Base-by-base conservation (phyloP, 1,140 invertebrate species). In the Drosophila tani region DNA sequence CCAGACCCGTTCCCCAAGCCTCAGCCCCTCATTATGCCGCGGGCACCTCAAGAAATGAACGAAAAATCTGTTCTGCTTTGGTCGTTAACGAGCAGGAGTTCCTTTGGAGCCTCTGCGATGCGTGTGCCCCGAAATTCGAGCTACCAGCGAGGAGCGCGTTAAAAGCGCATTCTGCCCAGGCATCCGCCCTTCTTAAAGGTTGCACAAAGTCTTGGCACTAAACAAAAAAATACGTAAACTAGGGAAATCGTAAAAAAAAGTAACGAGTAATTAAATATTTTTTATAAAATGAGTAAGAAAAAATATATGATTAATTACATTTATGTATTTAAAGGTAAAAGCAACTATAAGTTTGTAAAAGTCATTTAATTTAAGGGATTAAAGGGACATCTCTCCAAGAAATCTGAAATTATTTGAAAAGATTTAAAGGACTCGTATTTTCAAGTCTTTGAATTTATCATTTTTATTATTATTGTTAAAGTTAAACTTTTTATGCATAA, bases 11-110 rank as follows among this genome's bases (percentile, higher is more conserved):
- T 24, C 19, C 15, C 24, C 14, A 19, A 50, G 15, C 50, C 27
- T 17, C 27, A 15, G 53, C 12, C 35, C 53, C 40, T 58, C 60
- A 53, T 76, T 76, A 27, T 27, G 74, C 71, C 74, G 15, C 15
- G 12, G 69, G 71, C 50, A 32, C 9, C 8, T 50, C 11, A 41
- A 57, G 59, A 58, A 68, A 43, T 46, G 40, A 46, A 67, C 19
- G 17, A 76, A 76, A 76, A 76, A 76, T 77, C 64, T 77, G 74
- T 79, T 86, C 74, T 80, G 81, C 84, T 88, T 45, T 88, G 84
- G 70, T 81, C 64, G 77, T 88, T 88, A 88, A 64, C 74, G 66
- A 63, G 43, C 64, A 59, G 50, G 29, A 55, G 58, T 67, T 29
- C 65, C 66, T 21, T 19, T n/a, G 32, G 49, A 21, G 11, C 53